Percentiles rank a stretch among this genome's conserved stretches.
Conservation (phyloP, 2,113 vertebrate genomes). For the Naja naja region DNA sequence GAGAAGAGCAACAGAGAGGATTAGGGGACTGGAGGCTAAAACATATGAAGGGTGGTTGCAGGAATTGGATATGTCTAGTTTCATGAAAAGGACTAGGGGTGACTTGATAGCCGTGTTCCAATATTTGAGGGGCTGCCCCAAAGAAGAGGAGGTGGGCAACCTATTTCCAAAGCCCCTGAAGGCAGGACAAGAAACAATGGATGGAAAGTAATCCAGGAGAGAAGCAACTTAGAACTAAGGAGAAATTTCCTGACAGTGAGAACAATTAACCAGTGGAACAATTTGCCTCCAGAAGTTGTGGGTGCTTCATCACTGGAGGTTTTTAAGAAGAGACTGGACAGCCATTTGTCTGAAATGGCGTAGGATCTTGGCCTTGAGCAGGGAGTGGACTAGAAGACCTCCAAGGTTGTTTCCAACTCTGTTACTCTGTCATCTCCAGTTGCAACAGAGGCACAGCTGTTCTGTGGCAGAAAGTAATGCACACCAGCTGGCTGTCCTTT, state of each 20-base stretch:
- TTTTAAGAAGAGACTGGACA: neutral
- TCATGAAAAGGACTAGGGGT: neutral
- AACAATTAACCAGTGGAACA: neutral
- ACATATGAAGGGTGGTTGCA: too few species aligned
- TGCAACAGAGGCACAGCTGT: neutral
- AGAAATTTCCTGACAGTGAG: neutral
- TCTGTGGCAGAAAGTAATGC: neutral
- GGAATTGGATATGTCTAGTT: neutral
- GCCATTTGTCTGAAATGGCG: neutral
- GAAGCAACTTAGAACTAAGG: neutral
- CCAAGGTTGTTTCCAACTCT: neutral
- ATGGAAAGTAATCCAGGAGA: neutral
- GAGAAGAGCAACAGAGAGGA: too few species aligned
- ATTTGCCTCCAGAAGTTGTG: rapidly evolving
- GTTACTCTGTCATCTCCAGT: neutral
- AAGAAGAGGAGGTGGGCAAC: neutral
- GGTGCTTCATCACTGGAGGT: neutral
- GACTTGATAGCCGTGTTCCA: neutral
- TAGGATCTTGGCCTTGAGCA: neutral
- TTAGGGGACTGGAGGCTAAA: too few species aligned
- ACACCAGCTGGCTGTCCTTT: neutral
- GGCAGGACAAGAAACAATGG: neutral
- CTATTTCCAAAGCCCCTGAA: neutral
- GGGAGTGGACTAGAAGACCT: neutral
- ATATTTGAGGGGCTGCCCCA: neutral